Conservation (phyloP, 1,140 invertebrate species). For the Plectrocnemia conspersa region DNA sequence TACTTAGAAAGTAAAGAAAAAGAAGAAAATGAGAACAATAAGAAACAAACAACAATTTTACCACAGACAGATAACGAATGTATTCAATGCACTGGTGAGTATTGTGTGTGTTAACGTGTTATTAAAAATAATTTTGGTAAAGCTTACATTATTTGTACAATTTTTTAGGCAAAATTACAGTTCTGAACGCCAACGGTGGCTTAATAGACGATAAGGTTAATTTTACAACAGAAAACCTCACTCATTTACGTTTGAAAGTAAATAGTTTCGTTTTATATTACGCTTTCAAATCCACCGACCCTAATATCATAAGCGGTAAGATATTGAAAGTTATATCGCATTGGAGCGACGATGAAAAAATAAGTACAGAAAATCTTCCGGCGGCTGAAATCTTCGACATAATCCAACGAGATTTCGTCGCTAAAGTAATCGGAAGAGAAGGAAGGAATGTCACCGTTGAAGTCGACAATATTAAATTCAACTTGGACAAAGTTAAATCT, state of each 20-base stretch:
- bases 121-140: too few species aligned
- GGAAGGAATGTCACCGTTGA: slow-evolving; percentile 51
- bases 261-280: slow-evolving; percentile 46
- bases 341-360: slow-evolving; percentile 41
- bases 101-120: too few species aligned
- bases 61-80: too few species aligned
- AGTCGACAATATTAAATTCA: slow-evolving; percentile 49
- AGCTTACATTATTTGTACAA: slow-evolving; percentile 10
- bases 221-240: slow-evolving; percentile 38
- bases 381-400: slow-evolving; percentile 39
- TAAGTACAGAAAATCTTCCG: slow-evolving; percentile 37
- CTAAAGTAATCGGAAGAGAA: slow-evolving; percentile 49
- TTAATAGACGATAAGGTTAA: slow-evolving; percentile 44
- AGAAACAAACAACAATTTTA: background rate
- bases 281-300: slow-evolving; percentile 40
- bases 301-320: slow-evolving; percentile 42
- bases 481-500: slow-evolving; percentile 52
- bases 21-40: slow-evolving; percentile 1
- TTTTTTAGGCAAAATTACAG: slow-evolving; percentile 44
- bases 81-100: too few species aligned
- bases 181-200: slow-evolving; percentile 37
- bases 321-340: slow-evolving; percentile 40
- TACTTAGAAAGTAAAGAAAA: background rate
- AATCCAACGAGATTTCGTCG: slow-evolving; percentile 49
- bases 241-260: slow-evolving; percentile 35